Evolutionary conservation across 2,888 invertebrate species (phyloP).

Genomic region (Perdita meconis): DNA sequence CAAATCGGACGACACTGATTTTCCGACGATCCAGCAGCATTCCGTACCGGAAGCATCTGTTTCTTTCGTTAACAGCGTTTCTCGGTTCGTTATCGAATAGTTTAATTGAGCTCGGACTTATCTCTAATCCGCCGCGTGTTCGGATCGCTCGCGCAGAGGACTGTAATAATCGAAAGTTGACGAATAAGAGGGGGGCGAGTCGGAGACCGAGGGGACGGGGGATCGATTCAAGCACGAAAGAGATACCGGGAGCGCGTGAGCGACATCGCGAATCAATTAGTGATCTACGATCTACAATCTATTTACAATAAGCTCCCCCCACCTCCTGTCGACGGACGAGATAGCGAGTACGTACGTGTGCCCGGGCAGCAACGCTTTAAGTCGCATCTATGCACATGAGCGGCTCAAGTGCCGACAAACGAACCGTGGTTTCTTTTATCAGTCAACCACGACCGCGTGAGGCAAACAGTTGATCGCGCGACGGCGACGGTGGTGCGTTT

Average conservation of each 20-base stretch:
- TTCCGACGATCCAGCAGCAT: background rate
- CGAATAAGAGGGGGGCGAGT: background rate
- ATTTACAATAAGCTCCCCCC: conserved; percentile 43
- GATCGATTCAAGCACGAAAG: conserved; percentile 1
- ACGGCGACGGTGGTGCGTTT: conserved; percentile 26
- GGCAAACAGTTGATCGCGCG: conserved; percentile 71
- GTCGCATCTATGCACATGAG: conserved; percentile 55
- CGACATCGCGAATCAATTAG: conserved; percentile 44
- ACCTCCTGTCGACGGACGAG: conserved; percentile 33
- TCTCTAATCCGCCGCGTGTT: background rate
- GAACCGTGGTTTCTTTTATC: conserved; percentile 74
- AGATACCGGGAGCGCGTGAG: background rate
- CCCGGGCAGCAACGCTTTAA: conserved; percentile 33
- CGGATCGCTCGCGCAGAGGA: background rate
- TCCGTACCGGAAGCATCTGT: conserved; percentile 6
- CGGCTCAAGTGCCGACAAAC: conserved; percentile 60
- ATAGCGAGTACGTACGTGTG: conserved; percentile 68
- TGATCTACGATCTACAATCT: conserved; percentile 54
- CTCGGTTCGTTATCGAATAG: background rate
- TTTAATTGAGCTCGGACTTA: background rate
- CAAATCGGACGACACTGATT: background rate
- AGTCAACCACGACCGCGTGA: conserved; percentile 81
- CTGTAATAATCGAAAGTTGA: background rate
- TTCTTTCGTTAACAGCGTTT: background rate
- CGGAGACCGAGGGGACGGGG: background rate